Evolutionary conservation across 2,797 vertebrate species (phyloP).

Genomic region (Brachyalestes nurse): DNA sequence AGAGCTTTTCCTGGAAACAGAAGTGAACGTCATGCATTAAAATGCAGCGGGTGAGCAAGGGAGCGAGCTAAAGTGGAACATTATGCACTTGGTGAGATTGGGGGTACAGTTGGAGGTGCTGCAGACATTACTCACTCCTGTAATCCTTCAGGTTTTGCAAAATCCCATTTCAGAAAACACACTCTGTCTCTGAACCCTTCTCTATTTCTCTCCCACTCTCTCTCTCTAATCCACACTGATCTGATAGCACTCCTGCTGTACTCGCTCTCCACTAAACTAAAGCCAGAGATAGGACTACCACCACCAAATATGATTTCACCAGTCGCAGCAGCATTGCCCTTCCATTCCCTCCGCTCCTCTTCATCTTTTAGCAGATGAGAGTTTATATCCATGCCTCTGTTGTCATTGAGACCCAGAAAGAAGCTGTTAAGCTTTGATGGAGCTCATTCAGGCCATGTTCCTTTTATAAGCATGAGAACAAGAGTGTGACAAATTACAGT

Average conservation of each 20-base stretch:
- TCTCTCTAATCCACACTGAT: conserved; percentile 38
- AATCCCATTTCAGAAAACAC: conserved; percentile 41
- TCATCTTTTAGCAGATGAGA: not conserved
- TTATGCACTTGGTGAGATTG: conserved; percentile 23
- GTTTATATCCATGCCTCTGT: not conserved
- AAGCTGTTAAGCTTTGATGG: conserved; percentile 19
- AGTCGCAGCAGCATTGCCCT: conserved; percentile 24
- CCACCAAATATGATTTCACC: conserved; percentile 34
- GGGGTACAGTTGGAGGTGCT: conserved; percentile 1
- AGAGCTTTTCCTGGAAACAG: not conserved
- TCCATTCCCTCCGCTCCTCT: not conserved
- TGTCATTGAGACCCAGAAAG: not conserved
- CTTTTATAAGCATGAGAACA: not conserved
- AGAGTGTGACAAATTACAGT: not conserved
- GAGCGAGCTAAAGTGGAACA: not conserved
- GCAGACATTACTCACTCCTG: conserved; percentile 22
- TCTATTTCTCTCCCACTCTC: conserved; percentile 29
- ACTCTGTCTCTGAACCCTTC: not conserved
- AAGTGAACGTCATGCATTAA: not conserved
- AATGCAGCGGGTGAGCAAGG: not conserved
- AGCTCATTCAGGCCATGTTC: not conserved
- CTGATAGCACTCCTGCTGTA: conserved; percentile 28
- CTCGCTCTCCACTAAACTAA: conserved; percentile 19
- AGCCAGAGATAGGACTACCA: conserved; percentile 8
- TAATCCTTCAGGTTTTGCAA: conserved; percentile 37